These are phyloP conservation scores for Pristionchus mayeri DNA, from an alignment of 2,888 invertebrate species.

Conservation along the genomic window DNA sequence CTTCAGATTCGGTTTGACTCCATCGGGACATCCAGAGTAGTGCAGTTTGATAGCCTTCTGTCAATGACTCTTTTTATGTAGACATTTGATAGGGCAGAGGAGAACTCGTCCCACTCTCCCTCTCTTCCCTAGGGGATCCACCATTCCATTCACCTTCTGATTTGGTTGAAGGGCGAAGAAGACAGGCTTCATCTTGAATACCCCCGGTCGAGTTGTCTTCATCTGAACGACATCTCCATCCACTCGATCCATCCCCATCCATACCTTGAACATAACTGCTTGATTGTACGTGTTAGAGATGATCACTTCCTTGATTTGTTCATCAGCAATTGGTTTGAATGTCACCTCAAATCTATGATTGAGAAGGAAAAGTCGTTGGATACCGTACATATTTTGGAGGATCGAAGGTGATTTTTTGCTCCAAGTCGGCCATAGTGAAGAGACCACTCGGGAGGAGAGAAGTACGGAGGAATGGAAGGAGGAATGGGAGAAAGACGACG, in stretches of 20 bases:
- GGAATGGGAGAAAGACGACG: neutral
- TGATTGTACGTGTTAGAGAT: conserved; percentile 25
- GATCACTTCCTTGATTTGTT: conserved; percentile 39
- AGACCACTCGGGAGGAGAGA: neutral
- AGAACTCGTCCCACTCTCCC: neutral
- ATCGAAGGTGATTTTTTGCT: conserved; percentile 29
- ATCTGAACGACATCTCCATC: neutral
- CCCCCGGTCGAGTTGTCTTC: conserved; percentile 47
- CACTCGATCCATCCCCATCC: neutral
- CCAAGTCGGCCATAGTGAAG: conserved; percentile 18
- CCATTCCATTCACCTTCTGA: conserved; percentile 39
- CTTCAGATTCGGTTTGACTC: conserved; percentile 28
- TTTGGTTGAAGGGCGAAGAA: conserved; percentile 17
- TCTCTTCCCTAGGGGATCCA: neutral
- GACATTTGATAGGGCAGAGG: neutral
- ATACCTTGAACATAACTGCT: conserved; percentile 44
- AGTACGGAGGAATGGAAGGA: conserved; percentile 8
- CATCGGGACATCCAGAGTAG: conserved; percentile 31
- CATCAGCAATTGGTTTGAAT: conserved; percentile 27
- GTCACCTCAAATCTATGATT: conserved; percentile 27
- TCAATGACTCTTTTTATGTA: conserved; percentile 7
- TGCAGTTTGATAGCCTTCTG: conserved; percentile 37
- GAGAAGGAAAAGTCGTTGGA: neutral
- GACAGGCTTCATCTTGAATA: conserved; percentile 43
- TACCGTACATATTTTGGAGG: conserved; percentile 37